Evolutionary conservation across 2,888 invertebrate species (phyloP), one percentile per base, ranked within the genome.

Genomic region (Cantharis flavilabris): DNA sequence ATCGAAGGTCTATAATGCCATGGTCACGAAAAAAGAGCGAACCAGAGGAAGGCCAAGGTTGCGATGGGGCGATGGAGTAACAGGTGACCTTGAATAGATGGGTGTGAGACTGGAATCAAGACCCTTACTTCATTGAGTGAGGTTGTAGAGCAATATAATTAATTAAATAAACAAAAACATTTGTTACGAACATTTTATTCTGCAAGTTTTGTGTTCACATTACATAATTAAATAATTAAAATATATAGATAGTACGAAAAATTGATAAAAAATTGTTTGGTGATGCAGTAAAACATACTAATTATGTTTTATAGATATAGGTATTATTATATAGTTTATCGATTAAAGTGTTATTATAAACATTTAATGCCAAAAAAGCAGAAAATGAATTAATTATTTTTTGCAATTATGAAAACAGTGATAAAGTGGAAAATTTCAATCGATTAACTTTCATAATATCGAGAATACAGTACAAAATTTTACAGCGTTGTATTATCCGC

Each of bases 121-220:
- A n/a, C n/a, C n/a, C n/a, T 16, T 1, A 16, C 16, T 16, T 16
- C 16, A 16, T 16, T 16, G 16, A 16, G 16, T 16, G 16, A 16
- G 16, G 16, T 16, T 16, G 1, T 16, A n/a, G 16, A 1, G 1
- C 16, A 16, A 16, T 16, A 16, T 16, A 16, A 16, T 16, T 16
- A 16, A 26, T 26, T 26, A 26, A 26, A 26, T 26, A 26, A 26
- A 26, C 9, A 9, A n/a, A 49, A 49, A 49, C 0, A 7, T 49
- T 49, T 67, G 65, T 67, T 67, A 67, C 65, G 65, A 67, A 67
- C 65, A 67, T 67, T 67, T 67, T 67, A 67, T 67, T 67, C 65
- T 67, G 65, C 65, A 67, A 67, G 26, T 67, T 67, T 20, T 67
- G 65, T 67, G 23, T 67, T 23, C 26, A 67, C 65, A 67, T 20